phyloP scores from a whole-genome alignment of 2,113 vertebrate genomes.

The Grantiella picta region DNA sequence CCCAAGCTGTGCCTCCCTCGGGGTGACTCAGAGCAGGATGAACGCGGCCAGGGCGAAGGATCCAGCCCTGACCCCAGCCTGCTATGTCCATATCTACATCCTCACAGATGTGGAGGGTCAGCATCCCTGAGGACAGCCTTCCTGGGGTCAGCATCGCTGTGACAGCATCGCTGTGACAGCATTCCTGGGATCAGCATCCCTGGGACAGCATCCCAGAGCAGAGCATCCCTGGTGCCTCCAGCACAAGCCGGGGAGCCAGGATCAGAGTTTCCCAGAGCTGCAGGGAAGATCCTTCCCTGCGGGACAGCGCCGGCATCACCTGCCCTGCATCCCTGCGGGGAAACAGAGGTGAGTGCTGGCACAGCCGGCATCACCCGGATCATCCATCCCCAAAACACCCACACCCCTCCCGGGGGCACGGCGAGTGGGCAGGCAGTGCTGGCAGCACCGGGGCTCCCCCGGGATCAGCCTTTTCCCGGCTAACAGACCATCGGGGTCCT shows the following conservation, averaged over 20 bases:
- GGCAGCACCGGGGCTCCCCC: not conserved
- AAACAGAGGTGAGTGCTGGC: not conserved
- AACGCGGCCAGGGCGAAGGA: fast-evolving
- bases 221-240: not conserved
- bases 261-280: not conserved
- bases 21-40: not conserved
- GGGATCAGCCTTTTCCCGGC: not conserved
- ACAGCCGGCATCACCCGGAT: fast-evolving
- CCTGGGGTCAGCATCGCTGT: not conserved
- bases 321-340: not conserved
- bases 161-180: not conserved
- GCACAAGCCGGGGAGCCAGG: not conserved
- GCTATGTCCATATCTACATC: not conserved
- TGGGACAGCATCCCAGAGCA: not conserved
- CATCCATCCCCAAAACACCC: not conserved
- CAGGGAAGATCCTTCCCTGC: not conserved
- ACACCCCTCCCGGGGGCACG: fast-evolving
- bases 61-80: not conserved
- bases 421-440: fast-evolving
- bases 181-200: not conserved
- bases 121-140: not conserved
- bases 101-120: not conserved
- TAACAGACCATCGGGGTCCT: not conserved
- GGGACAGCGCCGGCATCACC: not conserved
- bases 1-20: not conserved